These are phyloP conservation scores for Drosophila vallismaia DNA, from an alignment of 2,888 invertebrate genomes.

Conservation along the genomic window DNA sequence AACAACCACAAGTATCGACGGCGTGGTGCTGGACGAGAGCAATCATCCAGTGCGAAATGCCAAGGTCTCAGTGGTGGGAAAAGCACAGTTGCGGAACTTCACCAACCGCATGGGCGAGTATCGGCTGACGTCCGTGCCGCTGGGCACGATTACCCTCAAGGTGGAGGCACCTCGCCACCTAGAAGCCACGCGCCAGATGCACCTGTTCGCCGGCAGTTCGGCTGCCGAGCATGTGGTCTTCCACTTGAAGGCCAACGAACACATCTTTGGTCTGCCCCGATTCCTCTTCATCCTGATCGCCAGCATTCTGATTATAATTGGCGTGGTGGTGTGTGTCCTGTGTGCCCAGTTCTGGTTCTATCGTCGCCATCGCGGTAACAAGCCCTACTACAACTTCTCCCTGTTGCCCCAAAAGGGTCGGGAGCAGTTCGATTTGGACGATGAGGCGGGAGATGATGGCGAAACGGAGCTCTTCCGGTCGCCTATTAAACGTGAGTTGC, in stretches of 20 bases:
- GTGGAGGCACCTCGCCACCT: slow-evolving; percentile 87
- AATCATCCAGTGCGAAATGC: slow-evolving; percentile 86
- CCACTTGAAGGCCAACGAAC: slow-evolving; percentile 87
- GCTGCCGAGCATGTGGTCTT: slow-evolving; percentile 87
- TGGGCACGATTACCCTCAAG: slow-evolving; percentile 85
- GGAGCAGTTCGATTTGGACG: slow-evolving; percentile 82
- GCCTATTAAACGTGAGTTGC: slow-evolving; percentile 82
- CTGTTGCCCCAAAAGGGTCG: slow-evolving; percentile 82
- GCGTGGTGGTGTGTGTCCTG: slow-evolving; percentile 75
- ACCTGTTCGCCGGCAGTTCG: slow-evolving; percentile 80
- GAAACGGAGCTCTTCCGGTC: slow-evolving; percentile 83
- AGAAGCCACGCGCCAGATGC: slow-evolving; percentile 81
- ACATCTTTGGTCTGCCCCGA: slow-evolving; percentile 90
- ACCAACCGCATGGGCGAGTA: slow-evolving; percentile 81
- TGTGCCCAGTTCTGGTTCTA: slow-evolving; percentile 80
- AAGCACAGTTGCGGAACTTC: slow-evolving; percentile 78
- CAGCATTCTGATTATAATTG: slow-evolving; percentile 85
- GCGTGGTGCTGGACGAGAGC: slow-evolving; percentile 86
- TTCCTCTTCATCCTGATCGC: slow-evolving; percentile 90
- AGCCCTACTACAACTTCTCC: slow-evolving; percentile 83
- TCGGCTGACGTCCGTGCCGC: slow-evolving; percentile 70
- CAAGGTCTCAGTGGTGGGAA: slow-evolving; percentile 83
- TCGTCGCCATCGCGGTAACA: slow-evolving; percentile 70
- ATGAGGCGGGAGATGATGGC: slow-evolving; percentile 80
- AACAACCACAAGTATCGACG: slow-evolving; percentile 78